phyloP scores from a whole-genome alignment of 2,888 invertebrate genomes.

The Seladonia tumulorum region DNA sequence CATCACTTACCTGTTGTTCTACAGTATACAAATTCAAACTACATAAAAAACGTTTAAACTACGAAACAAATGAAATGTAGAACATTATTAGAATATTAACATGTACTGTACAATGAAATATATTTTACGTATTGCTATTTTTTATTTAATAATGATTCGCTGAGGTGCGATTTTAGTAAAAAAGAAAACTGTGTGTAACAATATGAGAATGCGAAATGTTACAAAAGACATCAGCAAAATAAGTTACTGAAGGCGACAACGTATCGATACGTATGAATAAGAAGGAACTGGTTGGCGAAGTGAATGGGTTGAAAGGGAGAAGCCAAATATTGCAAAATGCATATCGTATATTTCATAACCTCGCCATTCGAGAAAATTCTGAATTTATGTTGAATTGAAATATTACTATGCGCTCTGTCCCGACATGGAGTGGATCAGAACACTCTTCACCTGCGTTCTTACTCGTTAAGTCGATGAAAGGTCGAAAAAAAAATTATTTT shows the following conservation, averaged over 20 bases:
- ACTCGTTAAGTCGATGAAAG: slow-evolving; percentile 30
- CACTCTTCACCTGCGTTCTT: slow-evolving; percentile 1
- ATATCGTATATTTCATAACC: slow-evolving; percentile 75
- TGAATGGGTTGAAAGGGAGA: slow-evolving; percentile 10
- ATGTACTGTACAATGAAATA: background rate
- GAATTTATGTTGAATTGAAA: slow-evolving; percentile 55
- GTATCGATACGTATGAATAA: background rate
- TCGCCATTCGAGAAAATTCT: slow-evolving; percentile 58
- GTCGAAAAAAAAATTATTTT: slow-evolving; percentile 1
- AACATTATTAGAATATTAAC: background rate
- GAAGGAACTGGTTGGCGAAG: background rate
- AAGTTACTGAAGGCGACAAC: background rate
- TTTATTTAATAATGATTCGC: background rate
- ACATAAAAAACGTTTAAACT: background rate
- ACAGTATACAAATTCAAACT: background rate
- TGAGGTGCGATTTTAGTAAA: background rate
- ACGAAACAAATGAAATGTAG: background rate
- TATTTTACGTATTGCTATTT: background rate
- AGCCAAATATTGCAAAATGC: slow-evolving; percentile 72
- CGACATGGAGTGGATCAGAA: background rate
- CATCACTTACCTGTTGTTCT: background rate
- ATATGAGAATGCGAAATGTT: too few relatives aligned
- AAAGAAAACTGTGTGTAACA: background rate
- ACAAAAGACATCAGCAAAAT: too few relatives aligned
- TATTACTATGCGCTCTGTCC: slow-evolving; percentile 51